Evolutionary conservation across 2,888 invertebrate genomes (phyloP), one percentile per base, ranked within the genome.

Genomic region (Baccha elongata): DNA sequence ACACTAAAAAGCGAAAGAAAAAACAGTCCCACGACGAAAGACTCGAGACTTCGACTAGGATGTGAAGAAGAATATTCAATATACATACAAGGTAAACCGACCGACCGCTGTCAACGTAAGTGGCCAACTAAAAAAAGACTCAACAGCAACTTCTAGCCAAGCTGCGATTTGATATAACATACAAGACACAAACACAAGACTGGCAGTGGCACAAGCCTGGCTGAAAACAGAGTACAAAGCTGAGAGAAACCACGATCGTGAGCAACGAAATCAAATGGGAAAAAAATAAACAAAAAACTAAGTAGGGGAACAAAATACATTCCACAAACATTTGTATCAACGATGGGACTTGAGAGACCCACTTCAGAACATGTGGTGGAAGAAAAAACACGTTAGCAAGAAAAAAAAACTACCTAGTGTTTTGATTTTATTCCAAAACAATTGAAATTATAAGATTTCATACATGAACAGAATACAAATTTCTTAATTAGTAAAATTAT

Each of bases 91-190:
- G n/a, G 53, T 60, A 64, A 74, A 58, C 53, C 67, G 71, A 81
- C 80, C 81, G 72, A 78, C 73, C 72, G 83, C 83, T 78, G 73
- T 67, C 71, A 78, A 73, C 42, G 78, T 78, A 78, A 83, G 68
- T 78, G 78, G 83, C 73, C 78, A 83, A 83, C 83, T 83, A 73
- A 83, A 72, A 83, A 72, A 67, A 73, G 72, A 50, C 62, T 55
- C 76, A 68, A 78, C 64, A 68, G 76, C 83, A 68, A 78, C 83
- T 73, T 62, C 55, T 64, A 64, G 53, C 64, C 68, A 83, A 73
- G 78, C 68, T 55, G 35, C 42, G 72, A 72, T 65, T 65, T 35
- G 48, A 23, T n/a, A n/a, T n/a, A n/a, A n/a, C n/a, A n/a, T n/a
- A n/a, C n/a, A 69, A 75, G 44, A 62, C 64, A 35, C 53, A 60